phyloP scores from a whole-genome alignment of 2,888 invertebrate genomes.

The Pomacea canaliculata region DNA sequence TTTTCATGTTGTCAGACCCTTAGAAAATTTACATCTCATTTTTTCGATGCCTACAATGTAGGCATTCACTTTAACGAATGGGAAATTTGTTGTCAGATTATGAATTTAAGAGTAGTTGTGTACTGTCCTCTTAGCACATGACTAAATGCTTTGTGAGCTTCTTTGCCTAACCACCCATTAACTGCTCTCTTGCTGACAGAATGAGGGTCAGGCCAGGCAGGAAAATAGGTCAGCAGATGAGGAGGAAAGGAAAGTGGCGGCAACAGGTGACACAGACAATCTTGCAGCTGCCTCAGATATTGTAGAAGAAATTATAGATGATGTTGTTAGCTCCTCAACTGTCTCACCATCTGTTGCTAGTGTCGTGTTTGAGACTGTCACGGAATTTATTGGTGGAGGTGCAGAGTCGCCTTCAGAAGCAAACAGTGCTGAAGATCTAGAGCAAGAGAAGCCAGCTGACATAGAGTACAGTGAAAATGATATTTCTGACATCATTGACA shows the following conservation, averaged over 20 bases:
- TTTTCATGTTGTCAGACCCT: too few relatives aligned
- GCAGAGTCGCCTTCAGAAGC: conserved; percentile 16
- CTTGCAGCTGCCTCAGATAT: conserved; percentile 45
- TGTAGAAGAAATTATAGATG: conserved; percentile 64
- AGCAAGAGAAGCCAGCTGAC: conserved; percentile 3
- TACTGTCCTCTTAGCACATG: too few relatives aligned
- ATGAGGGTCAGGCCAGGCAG: conserved; percentile 29
- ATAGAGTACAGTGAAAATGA: conserved; percentile 23
- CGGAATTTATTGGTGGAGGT: conserved; percentile 49
- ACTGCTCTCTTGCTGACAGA: conserved; percentile 21
- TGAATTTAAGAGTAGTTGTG: too few relatives aligned
- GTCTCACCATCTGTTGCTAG: conserved; percentile 64
- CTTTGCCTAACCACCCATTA: not conserved
- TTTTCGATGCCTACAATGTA: too few relatives aligned
- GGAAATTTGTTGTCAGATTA: too few relatives aligned
- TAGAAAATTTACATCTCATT: too few relatives aligned
- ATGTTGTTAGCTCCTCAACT: conserved; percentile 66
- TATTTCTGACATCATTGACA: conserved; percentile 36
- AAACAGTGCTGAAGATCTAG: conserved; percentile 17
- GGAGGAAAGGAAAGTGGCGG: conserved; percentile 11
- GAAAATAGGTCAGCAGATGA: conserved; percentile 18
- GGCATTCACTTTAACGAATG: too few relatives aligned
- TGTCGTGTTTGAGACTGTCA: conserved; percentile 65
- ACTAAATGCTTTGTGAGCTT: not conserved
- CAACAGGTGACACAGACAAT: not conserved